Base-by-base conservation (phyloP, 1,140 invertebrate genomes). In the Drosophila navojoa region DNA sequence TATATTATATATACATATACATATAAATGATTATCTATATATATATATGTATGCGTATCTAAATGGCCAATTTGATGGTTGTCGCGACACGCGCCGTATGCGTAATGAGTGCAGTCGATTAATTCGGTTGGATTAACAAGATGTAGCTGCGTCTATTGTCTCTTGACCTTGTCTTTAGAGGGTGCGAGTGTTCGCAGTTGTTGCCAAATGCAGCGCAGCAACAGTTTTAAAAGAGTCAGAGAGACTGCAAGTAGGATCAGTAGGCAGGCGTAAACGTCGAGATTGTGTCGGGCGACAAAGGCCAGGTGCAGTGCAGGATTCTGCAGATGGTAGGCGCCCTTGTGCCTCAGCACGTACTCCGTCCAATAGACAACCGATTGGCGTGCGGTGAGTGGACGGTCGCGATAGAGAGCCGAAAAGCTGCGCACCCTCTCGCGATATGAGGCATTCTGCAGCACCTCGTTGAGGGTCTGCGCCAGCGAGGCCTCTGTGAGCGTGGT, bases 261-360 rank as follows among this genome's bases (percentile, higher is more conserved):
- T 3, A 86, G 29, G 1, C 80, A 25, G 5, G 66, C 75, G 44
- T 70, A 71, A 1, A 92, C 73, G 75, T 92, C 92, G 0, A 92
- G 59, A 61, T 90, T 77, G 53, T 91, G 32, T 6, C 77, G 77
- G 25, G 79, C 61, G 19, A 90, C 53, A 62, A 85, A 86, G 25
- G 27, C 58, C 66, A 92, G 59, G 0, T 81, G 74, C 32, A 89
- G 32, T 2, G 64, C n/a, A 0, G 91, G 90, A 57, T 71, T 86
- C 71, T 84, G 86, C 22, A 93, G 67, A 32, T 93, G 92, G 1
- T 75, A 64, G 11, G 92, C 93, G 6, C 93, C 93, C 29, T 91
- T 81, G 57, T 93, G 92, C 1, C 93, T 70, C 9, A 93, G 74
- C 15, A 93, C 72, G 54, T 93, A 93, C 66, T 93, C 92, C 0